phyloP scores from a whole-genome alignment of 2,113 vertebrate species.

The Perca fluviatilis region DNA sequence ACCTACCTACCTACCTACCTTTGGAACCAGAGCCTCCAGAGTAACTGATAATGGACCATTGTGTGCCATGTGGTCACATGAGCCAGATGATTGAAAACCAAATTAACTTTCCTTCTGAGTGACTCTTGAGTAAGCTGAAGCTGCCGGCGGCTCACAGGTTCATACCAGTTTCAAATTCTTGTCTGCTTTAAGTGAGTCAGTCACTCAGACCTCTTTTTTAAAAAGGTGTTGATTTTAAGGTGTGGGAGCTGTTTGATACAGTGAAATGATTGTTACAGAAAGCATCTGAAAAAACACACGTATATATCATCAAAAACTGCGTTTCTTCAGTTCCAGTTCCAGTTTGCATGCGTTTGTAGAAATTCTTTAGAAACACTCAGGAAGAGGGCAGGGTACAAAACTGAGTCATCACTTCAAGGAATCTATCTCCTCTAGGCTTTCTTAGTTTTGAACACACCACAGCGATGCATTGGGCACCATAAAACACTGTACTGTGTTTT shows the following conservation, averaged over 20 bases:
- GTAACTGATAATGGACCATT: slow-evolving; percentile 65
- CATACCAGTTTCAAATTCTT: slow-evolving; percentile 58
- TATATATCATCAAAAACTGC: neutral
- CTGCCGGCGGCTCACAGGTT: slow-evolving; percentile 31
- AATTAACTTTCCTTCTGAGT: slow-evolving; percentile 75
- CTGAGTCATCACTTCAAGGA: slow-evolving; percentile 6
- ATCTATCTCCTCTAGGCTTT: neutral
- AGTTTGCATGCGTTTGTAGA: neutral
- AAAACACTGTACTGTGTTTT: neutral
- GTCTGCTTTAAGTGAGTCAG: slow-evolving; percentile 34
- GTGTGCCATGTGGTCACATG: slow-evolving; percentile 46
- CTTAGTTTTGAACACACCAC: neutral
- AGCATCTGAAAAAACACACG: neutral
- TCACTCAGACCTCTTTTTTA: slow-evolving; percentile 4
- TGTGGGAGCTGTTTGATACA: neutral
- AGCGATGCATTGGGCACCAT: neutral
- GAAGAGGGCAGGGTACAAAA: neutral
- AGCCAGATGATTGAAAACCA: slow-evolving; percentile 69
- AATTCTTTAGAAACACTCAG: neutral
- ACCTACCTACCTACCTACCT: too few species aligned
- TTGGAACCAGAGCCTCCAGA: slow-evolving; percentile 51
- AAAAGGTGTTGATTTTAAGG: slow-evolving; percentile 14
- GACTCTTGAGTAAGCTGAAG: slow-evolving; percentile 66
- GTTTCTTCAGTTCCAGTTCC: neutral
- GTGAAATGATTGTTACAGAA: neutral